Percentiles rank a stretch among this genome's conserved stretches.
These are phyloP conservation scores for Dicentrarchus labrax DNA, from an alignment of 2,113 vertebrate genomes.

Conservation along the genomic window DNA sequence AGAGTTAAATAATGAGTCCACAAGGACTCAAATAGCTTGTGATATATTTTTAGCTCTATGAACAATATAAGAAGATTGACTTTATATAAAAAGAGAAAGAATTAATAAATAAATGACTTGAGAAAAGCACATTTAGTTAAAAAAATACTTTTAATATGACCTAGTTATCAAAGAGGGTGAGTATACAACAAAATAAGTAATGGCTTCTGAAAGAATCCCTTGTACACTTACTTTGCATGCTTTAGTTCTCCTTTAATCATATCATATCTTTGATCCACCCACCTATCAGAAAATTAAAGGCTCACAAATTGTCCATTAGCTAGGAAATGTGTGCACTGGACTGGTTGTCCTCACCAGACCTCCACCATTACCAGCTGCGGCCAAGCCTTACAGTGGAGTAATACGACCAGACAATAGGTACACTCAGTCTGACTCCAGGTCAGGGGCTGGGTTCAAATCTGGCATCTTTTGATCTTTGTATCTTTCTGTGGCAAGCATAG, in stretches of 20 bases:
- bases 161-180: slow-evolving; percentile 14
- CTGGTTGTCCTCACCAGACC: slow-evolving; percentile 40
- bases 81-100: not conserved
- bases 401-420: slow-evolving; percentile 50
- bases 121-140: not conserved
- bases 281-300: slow-evolving; percentile 78
- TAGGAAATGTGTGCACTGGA: slow-evolving; percentile 67
- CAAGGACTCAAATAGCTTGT: not conserved
- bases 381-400: slow-evolving; percentile 24
- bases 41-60: not conserved
- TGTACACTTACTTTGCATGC: slow-evolving; percentile 56
- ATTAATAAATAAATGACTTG: not conserved
- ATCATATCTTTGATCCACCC: slow-evolving; percentile 83
- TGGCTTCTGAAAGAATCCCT: slow-evolving; percentile 56
- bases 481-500: slow-evolving; percentile 37
- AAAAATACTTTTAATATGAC: slow-evolving; percentile 15
- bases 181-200: slow-evolving; percentile 48
- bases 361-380: slow-evolving; percentile 53
- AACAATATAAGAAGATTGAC: not conserved
- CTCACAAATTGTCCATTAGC: slow-evolving; percentile 75
- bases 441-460: slow-evolving; percentile 37
- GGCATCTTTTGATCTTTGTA: slow-evolving; percentile 61
- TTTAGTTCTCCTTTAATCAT: slow-evolving; percentile 80
- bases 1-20: not conserved
- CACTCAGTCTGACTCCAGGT: slow-evolving; percentile 58